phyloP scores from a whole-genome alignment of 2,797 vertebrate species.

The Dendrocincla fuliginosa region DNA sequence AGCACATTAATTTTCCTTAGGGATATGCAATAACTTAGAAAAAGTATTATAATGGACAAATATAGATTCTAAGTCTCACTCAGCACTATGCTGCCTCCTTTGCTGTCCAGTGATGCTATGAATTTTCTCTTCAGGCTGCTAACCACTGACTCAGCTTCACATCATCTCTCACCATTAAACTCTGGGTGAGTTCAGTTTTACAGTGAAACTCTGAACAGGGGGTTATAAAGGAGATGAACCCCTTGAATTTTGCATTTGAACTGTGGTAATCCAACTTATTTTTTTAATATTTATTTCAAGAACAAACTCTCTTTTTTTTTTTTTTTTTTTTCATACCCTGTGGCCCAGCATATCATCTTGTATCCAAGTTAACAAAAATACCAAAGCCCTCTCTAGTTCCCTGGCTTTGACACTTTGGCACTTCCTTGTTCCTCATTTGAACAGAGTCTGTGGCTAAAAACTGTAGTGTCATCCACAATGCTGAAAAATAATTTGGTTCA shows the following conservation, averaged over 20 bases:
- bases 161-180: neutral
- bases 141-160: neutral
- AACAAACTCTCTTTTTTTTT: neutral
- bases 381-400: neutral
- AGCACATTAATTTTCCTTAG: constrained; percentile 5
- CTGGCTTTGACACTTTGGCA: neutral
- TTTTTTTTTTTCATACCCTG: neutral
- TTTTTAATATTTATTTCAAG: constrained; percentile 21
- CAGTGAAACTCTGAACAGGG: neutral
- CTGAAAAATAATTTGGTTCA: constrained; percentile 30
- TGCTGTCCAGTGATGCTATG: neutral
- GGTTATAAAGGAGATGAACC: neutral
- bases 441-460: neutral
- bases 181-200: neutral
- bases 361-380: neutral
- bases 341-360: neutral
- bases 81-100: neutral
- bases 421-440: neutral
- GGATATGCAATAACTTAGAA: neutral
- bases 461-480: neutral
- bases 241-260: constrained; percentile 6
- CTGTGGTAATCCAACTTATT: neutral
- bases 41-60: constrained; percentile 25
- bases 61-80: constrained; percentile 29
- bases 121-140: constrained; percentile 16